Evolutionary conservation across 2,888 invertebrate species (phyloP).

Genomic region (Pocota personata): DNA sequence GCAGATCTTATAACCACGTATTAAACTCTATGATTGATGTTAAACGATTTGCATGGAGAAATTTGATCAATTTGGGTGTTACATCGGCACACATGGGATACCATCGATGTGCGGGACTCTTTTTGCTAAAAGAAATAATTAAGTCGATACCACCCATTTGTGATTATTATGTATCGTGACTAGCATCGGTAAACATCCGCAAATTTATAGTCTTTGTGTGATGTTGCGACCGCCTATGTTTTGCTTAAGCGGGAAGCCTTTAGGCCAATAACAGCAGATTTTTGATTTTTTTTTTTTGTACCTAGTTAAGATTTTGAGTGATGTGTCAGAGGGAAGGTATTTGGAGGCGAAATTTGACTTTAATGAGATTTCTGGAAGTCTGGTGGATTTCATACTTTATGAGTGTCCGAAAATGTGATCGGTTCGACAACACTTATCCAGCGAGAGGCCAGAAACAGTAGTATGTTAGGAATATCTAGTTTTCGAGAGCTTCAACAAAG

Average conservation of each 20-base stretch:
- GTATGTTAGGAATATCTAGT: no score
- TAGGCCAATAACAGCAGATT: neutral
- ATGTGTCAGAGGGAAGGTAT: neutral
- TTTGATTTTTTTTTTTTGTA: neutral
- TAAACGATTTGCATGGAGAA: constrained; percentile 56
- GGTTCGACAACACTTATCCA: no score
- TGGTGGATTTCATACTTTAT: neutral
- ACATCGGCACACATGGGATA: neutral
- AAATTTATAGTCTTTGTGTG: constrained; percentile 27
- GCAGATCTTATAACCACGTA: constrained; percentile 39
- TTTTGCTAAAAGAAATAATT: constrained; percentile 43
- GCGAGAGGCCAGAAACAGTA: no score
- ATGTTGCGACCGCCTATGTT: constrained; percentile 45
- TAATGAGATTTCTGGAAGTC: neutral
- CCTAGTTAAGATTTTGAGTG: constrained; percentile 4
- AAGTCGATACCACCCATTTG: constrained; percentile 50
- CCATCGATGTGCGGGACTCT: neutral
- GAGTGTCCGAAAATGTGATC: no score
- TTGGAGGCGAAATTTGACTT: neutral
- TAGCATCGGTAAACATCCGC: constrained; percentile 56
- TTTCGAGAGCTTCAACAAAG: no score
- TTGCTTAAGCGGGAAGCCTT: constrained; percentile 35
- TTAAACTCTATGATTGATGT: constrained; percentile 49
- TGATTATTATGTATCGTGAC: constrained; percentile 62
- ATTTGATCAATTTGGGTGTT: constrained; percentile 64